phyloP scores from a whole-genome alignment of 2,797 vertebrate genomes.

The Neostethus bicornis region DNA sequence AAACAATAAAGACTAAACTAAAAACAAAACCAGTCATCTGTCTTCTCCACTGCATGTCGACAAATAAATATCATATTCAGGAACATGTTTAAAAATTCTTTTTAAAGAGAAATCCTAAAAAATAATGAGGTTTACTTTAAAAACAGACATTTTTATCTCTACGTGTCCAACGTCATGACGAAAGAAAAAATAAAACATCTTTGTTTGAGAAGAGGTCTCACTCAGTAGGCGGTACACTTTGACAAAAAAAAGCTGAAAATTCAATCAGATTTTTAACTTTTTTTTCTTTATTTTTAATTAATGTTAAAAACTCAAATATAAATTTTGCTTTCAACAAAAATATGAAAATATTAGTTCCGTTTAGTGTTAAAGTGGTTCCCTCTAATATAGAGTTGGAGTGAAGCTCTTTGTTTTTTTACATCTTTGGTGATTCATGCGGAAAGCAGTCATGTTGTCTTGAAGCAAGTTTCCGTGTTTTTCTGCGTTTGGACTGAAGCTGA shows the following conservation, averaged over 20 bases:
- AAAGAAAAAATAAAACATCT: constrained; percentile 53
- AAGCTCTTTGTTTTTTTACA: accelerated
- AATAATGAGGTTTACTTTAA: background rate
- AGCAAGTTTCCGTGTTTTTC: constrained; percentile 74
- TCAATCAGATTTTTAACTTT: too few species aligned
- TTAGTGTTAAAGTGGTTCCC: too few species aligned
- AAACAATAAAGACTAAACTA: constrained; percentile 83
- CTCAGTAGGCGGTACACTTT: too few species aligned
- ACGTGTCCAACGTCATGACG: constrained; percentile 68
- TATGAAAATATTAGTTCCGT: too few species aligned
- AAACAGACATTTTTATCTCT: constrained; percentile 24
- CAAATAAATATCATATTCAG: too few species aligned
- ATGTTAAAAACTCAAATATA: too few species aligned
- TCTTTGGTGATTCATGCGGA: background rate
- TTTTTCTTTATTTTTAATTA: too few species aligned
- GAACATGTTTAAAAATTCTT: too few species aligned
- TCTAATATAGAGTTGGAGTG: constrained; percentile 36
- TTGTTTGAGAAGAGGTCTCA: accelerated
- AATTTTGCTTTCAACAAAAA: background rate
- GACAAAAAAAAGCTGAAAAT: too few species aligned
- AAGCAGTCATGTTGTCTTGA: constrained; percentile 62
- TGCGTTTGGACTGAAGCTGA: background rate
- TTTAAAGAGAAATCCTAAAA: too few species aligned
- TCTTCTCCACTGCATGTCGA: constrained; percentile 81
- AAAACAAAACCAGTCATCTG: constrained; percentile 79